Evolutionary conservation across 2,888 invertebrate species (phyloP), one percentile per base, ranked within the genome.

Genomic region (Agrotis exclamationis): DNA sequence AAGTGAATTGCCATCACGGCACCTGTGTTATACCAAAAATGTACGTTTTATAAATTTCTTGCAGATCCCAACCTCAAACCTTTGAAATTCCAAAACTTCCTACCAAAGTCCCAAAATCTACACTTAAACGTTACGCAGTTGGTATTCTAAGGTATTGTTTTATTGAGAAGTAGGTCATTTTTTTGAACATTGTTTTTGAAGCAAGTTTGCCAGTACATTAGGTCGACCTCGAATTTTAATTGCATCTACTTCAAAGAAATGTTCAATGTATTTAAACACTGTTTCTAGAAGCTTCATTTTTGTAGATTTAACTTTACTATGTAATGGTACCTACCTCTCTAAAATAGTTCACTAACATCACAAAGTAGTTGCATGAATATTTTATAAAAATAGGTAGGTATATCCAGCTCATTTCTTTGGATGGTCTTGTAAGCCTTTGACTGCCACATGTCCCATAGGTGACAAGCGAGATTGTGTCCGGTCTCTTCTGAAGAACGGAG

Each of bases 21-120:
- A 20, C 9, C 13, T 22, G 16, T 47, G 33, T 60, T 44, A 6
- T 47, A 47, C 22, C 16, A 54, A 54, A 53, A 64, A 65, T 57
- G 33, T 47, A 24, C 56, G 14, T 59, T 18, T 62, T 68, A 66
- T 65, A 50, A 51, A 76, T 88, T 81, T 79, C 78, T 95, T 95
- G 51, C 95, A 96, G 95, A 94, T 90, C 92, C 91, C 93, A 93
- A 92, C 88, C 92, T 88, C 91, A 92, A 89, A 88, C 89, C 85
- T 89, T 88, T 82, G 93, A 93, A 87, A 88, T 89, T 83, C 90
- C 89, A 74, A 88, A 93, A 87, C 87, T 89, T 83, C 90, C 89
- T 74, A 88, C 79, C 85, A 89, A 89, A 87, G 79, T 86, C 84
- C 85, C 89, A 79, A 94, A 93, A 91, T 89, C 92, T 76, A 80